These are phyloP conservation scores for Falcunculus frontatus DNA, from an alignment of 2,113 vertebrate species.

Conservation along the genomic window DNA sequence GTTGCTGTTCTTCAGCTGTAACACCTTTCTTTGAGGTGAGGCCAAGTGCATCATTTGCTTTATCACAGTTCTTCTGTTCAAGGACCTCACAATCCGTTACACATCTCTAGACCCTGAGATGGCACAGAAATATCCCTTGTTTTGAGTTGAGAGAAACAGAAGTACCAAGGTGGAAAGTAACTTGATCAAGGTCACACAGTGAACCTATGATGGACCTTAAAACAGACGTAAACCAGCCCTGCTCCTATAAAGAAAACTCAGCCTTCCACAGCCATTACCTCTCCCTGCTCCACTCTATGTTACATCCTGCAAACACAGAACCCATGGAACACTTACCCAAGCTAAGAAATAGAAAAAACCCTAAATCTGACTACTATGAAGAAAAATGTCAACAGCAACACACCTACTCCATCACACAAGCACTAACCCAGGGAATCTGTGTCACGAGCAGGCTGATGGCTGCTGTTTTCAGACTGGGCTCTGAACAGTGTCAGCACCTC, in stretches of 20 bases:
- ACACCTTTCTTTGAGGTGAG: not conserved
- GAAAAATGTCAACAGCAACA: not conserved
- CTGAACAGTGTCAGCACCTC: not conserved
- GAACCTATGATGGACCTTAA: not conserved
- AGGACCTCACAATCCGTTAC: not conserved
- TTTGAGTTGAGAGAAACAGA: not conserved
- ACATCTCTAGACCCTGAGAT: not conserved
- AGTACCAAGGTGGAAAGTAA: not conserved
- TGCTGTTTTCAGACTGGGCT: not conserved
- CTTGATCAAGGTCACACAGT: not conserved
- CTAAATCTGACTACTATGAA: not conserved
- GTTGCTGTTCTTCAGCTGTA: not conserved
- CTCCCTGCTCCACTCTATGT: not conserved
- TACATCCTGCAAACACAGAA: not conserved
- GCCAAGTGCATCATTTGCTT: not conserved
- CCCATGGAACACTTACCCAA: not conserved
- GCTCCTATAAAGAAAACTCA: not conserved
- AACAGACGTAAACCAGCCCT: not conserved
- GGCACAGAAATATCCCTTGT: not conserved
- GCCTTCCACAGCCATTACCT: not conserved
- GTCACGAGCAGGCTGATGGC: not conserved
- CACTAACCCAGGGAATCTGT: not conserved
- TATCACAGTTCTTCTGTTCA: not conserved
- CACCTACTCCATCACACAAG: not conserved
- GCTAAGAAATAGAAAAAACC: not conserved